These are phyloP conservation scores for Grammomys surdaster DNA, from an alignment of 2,113 vertebrate species.

Conservation along the genomic window DNA sequence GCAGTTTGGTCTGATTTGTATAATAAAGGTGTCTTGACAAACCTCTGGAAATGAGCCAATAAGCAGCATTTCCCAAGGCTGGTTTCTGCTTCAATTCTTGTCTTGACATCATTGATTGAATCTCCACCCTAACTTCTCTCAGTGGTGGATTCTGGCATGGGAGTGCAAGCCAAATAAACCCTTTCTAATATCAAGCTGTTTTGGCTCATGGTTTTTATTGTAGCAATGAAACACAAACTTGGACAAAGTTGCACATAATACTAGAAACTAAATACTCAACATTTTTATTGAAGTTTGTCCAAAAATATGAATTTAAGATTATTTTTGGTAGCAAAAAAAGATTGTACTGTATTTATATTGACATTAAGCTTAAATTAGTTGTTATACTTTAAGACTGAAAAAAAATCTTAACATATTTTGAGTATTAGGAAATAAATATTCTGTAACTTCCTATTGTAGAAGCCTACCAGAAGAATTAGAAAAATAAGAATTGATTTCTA, in stretches of 20 bases:
- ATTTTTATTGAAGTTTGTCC: neutral
- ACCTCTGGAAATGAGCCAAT: neutral
- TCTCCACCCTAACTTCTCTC: neutral
- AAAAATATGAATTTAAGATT: neutral
- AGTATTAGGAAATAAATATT: neutral
- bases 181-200: neutral
- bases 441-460: neutral
- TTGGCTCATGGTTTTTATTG: neutral
- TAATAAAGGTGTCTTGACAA: neutral
- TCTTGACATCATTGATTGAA: neutral
- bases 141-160: neutral
- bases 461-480: neutral
- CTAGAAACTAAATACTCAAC: neutral
- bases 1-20: neutral
- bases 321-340: neutral
- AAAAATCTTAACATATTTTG: neutral
- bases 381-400: neutral
- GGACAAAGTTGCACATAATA: neutral
- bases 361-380: neutral
- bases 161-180: neutral
- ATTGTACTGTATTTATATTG: neutral
- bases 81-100: neutral
- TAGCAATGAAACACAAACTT: neutral
- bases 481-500: neutral
- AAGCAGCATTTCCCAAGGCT: neutral